Evolutionary conservation across 2,888 invertebrate genomes (phyloP).

Genomic region (Laothoe populi): DNA sequence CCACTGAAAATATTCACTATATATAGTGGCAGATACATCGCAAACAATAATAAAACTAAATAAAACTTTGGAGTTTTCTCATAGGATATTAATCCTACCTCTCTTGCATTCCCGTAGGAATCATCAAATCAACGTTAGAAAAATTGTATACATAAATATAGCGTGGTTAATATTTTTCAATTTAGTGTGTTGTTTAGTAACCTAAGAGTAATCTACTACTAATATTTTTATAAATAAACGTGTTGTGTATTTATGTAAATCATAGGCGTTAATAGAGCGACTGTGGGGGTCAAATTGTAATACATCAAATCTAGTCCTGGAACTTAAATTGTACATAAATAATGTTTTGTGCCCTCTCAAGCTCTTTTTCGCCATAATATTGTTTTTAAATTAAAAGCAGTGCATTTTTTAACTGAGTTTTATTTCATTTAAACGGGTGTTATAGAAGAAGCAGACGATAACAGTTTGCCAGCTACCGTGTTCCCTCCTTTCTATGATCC

Average conservation of each 20-base stretch:
- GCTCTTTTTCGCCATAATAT: conserved; percentile 34
- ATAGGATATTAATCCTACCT: background rate
- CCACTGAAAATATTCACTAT: too few species aligned
- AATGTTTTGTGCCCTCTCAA: background rate
- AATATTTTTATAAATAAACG: conserved; percentile 75
- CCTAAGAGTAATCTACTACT: conserved; percentile 51
- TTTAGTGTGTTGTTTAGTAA: conserved; percentile 50
- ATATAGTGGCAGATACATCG: too few species aligned
- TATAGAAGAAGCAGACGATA: too few species aligned
- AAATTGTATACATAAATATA: conserved; percentile 22
- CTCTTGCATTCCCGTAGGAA: background rate
- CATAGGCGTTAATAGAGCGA: background rate
- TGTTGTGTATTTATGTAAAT: conserved; percentile 70
- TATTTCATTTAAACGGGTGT: too few species aligned
- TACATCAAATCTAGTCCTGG: background rate
- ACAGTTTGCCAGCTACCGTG: too few species aligned
- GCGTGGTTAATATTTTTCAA: conserved; percentile 57
- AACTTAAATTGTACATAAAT: background rate
- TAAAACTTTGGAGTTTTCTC: background rate
- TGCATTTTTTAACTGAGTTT: conserved; percentile 38
- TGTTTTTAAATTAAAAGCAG: conserved; percentile 54
- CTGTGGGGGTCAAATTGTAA: background rate
- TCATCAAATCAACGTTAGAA: background rate
- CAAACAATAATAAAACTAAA: too few species aligned
- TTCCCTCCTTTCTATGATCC: too few species aligned